A percentile compares a stretch with the other conserved stretches of the same genome.
phyloP scores from a whole-genome alignment of 2,113 vertebrate genomes.

The Dasypus novemcinctus region DNA sequence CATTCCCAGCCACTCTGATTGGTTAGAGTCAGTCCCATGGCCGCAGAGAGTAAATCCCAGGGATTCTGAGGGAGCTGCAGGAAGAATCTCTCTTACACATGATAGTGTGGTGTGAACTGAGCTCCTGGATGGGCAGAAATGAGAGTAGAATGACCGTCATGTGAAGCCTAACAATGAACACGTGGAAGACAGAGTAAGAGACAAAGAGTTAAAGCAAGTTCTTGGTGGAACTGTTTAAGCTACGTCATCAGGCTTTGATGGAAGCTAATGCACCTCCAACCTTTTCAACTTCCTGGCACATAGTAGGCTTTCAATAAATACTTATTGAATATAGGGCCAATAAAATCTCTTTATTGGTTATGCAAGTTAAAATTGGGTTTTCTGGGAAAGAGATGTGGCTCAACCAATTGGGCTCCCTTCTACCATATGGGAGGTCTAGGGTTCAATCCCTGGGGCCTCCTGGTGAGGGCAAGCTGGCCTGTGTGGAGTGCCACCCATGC shows the following conservation, averaged over 20 bases:
- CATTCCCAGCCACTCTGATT: background rate
- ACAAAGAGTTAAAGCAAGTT: background rate
- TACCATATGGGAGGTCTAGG: too few relatives aligned
- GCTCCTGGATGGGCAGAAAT: background rate
- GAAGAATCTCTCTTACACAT: background rate
- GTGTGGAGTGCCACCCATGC: too few relatives aligned
- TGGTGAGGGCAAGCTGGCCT: too few relatives aligned
- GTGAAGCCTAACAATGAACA: background rate
- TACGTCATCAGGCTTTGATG: conserved; percentile 36
- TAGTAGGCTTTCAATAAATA: background rate
- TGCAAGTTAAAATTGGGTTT: background rate
- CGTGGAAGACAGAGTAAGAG: background rate
- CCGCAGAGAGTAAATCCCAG: background rate
- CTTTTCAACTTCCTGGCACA: background rate
- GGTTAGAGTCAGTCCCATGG: background rate
- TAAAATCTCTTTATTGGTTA: background rate
- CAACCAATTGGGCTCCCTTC: too few relatives aligned
- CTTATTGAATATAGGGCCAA: background rate
- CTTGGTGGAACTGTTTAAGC: background rate
- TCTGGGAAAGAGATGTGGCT: too few relatives aligned
- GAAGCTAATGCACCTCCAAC: background rate
- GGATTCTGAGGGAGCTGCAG: background rate
- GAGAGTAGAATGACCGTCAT: background rate
- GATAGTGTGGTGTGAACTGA: background rate
- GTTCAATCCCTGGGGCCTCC: too few relatives aligned